A percentile compares a stretch with the other conserved stretches of the same genome.
phyloP scores from a whole-genome alignment of 2,113 vertebrate species.

The Petromus typicus region DNA sequence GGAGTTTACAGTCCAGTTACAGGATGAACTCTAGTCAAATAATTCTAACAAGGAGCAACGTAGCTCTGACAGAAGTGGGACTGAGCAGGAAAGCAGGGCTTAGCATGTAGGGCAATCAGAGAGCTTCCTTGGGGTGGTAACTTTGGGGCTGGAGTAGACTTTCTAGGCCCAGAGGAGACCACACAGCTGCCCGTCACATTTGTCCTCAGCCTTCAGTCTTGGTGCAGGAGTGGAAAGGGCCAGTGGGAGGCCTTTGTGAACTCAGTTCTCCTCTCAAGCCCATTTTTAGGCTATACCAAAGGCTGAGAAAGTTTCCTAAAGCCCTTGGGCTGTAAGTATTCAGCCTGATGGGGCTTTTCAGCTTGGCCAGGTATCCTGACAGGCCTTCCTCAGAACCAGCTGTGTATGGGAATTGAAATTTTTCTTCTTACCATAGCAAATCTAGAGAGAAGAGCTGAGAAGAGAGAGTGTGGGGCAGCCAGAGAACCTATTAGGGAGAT shows the following conservation, averaged over 20 bases:
- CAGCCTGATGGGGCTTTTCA: neutral
- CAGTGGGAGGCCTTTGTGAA: neutral
- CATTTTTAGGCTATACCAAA: neutral
- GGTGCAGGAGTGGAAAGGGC: neutral
- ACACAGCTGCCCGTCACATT: neutral
- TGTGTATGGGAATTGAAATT: neutral
- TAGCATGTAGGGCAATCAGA: neutral
- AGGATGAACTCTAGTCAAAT: neutral
- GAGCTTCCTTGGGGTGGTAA: constrained; percentile 22
- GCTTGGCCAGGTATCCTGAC: neutral
- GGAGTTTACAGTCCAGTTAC: neutral
- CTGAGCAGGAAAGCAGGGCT: neutral
- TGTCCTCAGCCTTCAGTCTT: constrained; percentile 16
- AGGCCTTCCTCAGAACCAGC: neutral
- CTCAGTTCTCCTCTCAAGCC: neutral
- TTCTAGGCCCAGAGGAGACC: neutral
- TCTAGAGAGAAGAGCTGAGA: neutral
- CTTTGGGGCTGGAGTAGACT: neutral
- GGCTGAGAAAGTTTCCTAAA: neutral
- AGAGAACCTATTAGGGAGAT: neutral
- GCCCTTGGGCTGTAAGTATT: neutral
- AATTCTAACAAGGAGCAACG: neutral
- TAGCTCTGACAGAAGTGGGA: neutral
- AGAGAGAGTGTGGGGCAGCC: neutral
- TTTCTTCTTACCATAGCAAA: neutral